Percentiles rank a stretch among this genome's conserved stretches.
phyloP scores from a whole-genome alignment of 1,140 invertebrate species.

The Pomacea maculata region DNA sequence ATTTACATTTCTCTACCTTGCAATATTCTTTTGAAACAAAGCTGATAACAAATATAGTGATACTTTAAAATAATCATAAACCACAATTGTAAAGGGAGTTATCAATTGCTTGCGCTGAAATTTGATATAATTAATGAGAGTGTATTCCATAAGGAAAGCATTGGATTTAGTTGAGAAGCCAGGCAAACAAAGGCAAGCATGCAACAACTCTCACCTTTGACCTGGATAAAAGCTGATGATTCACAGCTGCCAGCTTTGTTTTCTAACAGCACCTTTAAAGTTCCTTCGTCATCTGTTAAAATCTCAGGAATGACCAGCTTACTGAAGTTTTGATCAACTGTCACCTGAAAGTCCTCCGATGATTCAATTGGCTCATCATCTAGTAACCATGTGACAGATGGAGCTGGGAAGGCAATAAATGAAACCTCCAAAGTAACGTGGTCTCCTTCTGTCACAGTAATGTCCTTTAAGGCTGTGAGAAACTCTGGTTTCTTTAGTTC shows the following conservation, averaged over 20 bases:
- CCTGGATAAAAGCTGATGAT: slow-evolving; percentile 49
- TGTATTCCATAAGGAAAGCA: neutral
- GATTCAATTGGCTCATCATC: slow-evolving; percentile 73
- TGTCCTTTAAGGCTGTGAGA: slow-evolving; percentile 39
- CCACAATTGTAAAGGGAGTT: no score
- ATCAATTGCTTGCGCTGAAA: no score
- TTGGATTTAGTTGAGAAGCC: no score
- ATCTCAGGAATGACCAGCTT: slow-evolving; percentile 55
- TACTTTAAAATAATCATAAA: no score
- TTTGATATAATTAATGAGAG: no score
- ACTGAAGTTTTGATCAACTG: slow-evolving; percentile 45
- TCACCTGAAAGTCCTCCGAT: slow-evolving; percentile 42
- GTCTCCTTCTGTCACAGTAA: slow-evolving; percentile 43
- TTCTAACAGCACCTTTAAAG: slow-evolving; percentile 55
- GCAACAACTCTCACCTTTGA: slow-evolving; percentile 46
- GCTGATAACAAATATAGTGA: no score
- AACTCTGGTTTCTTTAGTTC: slow-evolving; percentile 40
- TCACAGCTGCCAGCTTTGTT: slow-evolving; percentile 54
- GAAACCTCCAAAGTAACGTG: slow-evolving; percentile 68
- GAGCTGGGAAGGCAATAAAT: slow-evolving; percentile 88
- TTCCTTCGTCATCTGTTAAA: slow-evolving; percentile 58
- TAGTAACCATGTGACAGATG: slow-evolving; percentile 89
- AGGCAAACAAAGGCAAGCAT: slow-evolving; percentile 12
- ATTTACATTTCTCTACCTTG: no score
- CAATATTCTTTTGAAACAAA: no score